These are phyloP conservation scores for Etheostoma spectabile DNA, from an alignment of 2,113 vertebrate species.

Conservation along the genomic window DNA sequence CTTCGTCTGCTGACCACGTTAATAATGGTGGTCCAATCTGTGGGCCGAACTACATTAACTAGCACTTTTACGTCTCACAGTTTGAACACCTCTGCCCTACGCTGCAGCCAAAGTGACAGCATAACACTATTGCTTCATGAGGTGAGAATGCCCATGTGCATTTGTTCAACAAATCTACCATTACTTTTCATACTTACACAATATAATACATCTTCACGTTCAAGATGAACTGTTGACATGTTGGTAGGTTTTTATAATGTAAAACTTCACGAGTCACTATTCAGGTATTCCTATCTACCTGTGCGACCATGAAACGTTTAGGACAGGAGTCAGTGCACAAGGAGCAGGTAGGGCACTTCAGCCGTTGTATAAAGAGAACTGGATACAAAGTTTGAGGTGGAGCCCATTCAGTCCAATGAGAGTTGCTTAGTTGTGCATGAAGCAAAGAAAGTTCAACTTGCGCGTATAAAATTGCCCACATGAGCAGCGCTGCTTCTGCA, in stretches of 20 bases:
- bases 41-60: neutral
- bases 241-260: neutral
- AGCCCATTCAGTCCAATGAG: too few relatives aligned
- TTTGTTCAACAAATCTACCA: neutral
- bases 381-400: too few relatives aligned
- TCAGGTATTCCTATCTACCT: neutral
- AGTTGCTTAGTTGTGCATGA: too few relatives aligned
- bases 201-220: neutral
- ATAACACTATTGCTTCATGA: neutral
- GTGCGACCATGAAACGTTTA: neutral
- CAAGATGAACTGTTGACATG: neutral
- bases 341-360: neutral
- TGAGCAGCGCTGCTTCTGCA: too few relatives aligned
- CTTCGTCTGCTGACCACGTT: neutral
- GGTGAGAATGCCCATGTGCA: neutral
- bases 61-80: neutral
- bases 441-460: too few relatives aligned
- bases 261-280: neutral
- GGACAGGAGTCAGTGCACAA: neutral
- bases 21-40: neutral
- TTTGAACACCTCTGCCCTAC: neutral
- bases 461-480: too few relatives aligned
- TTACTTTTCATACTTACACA: neutral
- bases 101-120: neutral
- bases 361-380: too few relatives aligned